phyloP scores from a whole-genome alignment of 2,113 vertebrate genomes.

The pig (Sus scrofa) region T2T-Sscrofa CM000819.6:10541001-10541500 shows the following conservation, averaged over 20 bases:
- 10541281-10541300: conserved; percentile 73
- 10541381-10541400: conserved; percentile 3
- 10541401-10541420: conserved; percentile 4
- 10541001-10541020: not conserved
- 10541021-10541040: not conserved
- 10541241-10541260: conserved; percentile 44
- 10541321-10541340: conserved; percentile 33
- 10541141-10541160: not conserved
- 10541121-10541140: not conserved
- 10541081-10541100: not conserved
- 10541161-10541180: not conserved
- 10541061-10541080: not conserved
- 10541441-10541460: not conserved
- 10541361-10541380: conserved; percentile 81
- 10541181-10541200: not conserved
- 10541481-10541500: not conserved
- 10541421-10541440: conserved; percentile 57
- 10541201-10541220: conserved; percentile 31
- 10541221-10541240: conserved; percentile 55
- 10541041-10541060: not conserved
- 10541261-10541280: conserved; percentile 35
- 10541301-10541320: conserved; percentile 58
- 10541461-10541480: conserved; percentile 28
- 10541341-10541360: not conserved
- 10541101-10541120: not conserved